Conservation (phyloP, 2,113 vertebrate genomes). For the Panurus biarmicus region DNA sequence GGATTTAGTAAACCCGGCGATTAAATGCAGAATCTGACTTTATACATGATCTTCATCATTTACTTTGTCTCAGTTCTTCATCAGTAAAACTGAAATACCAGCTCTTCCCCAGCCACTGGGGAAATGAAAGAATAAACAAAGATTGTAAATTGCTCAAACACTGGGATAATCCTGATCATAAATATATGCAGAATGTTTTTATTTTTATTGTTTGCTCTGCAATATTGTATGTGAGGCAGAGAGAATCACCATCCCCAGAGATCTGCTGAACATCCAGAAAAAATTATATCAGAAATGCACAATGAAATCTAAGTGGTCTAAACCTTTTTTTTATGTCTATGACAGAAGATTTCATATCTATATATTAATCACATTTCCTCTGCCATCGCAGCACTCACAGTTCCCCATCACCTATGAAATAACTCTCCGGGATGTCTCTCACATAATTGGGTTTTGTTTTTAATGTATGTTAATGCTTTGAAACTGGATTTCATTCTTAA, state of each 20-base stretch:
- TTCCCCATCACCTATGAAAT: neutral
- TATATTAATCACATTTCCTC: neutral
- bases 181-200: slow-evolving; percentile 53
- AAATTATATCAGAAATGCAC: neutral
- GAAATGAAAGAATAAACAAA: slow-evolving; percentile 48
- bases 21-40: neutral
- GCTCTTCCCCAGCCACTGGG: neutral
- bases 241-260: neutral
- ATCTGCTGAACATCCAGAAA: neutral
- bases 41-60: neutral
- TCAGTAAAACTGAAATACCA: neutral
- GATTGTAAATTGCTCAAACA: slow-evolving; percentile 33
- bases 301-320: slow-evolving; percentile 2
- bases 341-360: neutral
- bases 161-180: slow-evolving; percentile 22
- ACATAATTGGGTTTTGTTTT: slow-evolving; percentile 1
- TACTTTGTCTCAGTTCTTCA: neutral
- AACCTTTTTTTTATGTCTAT: neutral
- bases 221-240: neutral
- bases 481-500: neutral
- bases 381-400: neutral
- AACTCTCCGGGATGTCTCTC: neutral
- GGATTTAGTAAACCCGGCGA: neutral
- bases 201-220: slow-evolving; percentile 30
- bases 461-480: neutral